Evolutionary conservation across 2,113 vertebrate species (phyloP).

Genomic region (Oryzias woworae): DNA sequence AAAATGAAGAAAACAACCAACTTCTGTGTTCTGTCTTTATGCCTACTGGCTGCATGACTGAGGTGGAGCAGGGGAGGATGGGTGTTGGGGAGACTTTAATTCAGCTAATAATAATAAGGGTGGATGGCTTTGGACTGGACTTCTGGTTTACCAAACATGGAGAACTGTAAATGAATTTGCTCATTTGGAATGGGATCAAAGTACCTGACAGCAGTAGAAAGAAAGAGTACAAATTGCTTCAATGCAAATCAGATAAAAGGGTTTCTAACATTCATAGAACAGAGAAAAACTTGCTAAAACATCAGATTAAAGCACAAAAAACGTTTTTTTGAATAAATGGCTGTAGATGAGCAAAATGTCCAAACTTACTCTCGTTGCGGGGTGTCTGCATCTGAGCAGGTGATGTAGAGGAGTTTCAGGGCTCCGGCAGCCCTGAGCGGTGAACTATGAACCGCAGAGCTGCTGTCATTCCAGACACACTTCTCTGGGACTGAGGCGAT

Average conservation of each 20-base stretch:
- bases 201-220: too few relatives aligned
- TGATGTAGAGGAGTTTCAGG: slow-evolving; percentile 88
- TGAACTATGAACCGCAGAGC: slow-evolving; percentile 61
- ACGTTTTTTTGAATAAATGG: slow-evolving; percentile 21
- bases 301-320: slow-evolving; percentile 17
- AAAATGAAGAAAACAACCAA: slow-evolving; percentile 47
- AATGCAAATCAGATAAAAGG: too few relatives aligned
- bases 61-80: slow-evolving; percentile 2
- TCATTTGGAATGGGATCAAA: slow-evolving; percentile 31
- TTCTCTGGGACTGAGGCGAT: slow-evolving; percentile 77
- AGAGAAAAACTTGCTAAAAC: too few relatives aligned
- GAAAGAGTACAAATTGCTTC: too few relatives aligned
- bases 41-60: slow-evolving; percentile 22
- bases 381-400: slow-evolving; percentile 70
- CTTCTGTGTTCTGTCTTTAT: slow-evolving; percentile 42
- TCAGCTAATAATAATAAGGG: slow-evolving; percentile 70
- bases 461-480: slow-evolving; percentile 26
- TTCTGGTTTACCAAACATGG: slow-evolving; percentile 38
- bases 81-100: slow-evolving; percentile 15
- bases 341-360: slow-evolving; percentile 1
- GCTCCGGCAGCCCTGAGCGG: slow-evolving; percentile 70
- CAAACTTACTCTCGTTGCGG: slow-evolving; percentile 86
- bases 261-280: too few relatives aligned
- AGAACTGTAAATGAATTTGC: slow-evolving; percentile 54
- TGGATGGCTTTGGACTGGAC: slow-evolving; percentile 55